phyloP scores from a whole-genome alignment of 2,113 vertebrate genomes.

The Sinocyclocheilus anshuiensis region DNA sequence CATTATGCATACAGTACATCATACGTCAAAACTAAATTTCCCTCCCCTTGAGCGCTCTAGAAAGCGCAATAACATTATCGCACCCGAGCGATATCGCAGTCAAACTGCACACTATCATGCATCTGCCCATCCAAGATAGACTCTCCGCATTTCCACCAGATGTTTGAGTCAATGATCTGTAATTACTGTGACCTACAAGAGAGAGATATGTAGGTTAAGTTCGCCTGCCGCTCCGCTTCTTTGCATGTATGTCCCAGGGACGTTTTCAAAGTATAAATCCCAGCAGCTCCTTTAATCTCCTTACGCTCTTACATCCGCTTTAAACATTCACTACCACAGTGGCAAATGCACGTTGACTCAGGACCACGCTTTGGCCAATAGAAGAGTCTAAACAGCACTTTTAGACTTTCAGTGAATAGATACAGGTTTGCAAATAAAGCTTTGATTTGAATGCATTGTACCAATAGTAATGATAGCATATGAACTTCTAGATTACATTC shows the following conservation, averaged over 20 bases:
- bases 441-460: not conserved
- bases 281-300: conserved; percentile 81
- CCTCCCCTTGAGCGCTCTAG: conserved; percentile 62
- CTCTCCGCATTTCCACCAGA: conserved; percentile 53
- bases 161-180: conserved; percentile 61
- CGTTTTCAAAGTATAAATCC: conserved; percentile 77
- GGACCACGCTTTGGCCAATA: not conserved
- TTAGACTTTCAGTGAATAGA: not conserved
- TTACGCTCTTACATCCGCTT: conserved; percentile 81
- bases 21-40: conserved; percentile 68
- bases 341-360: conserved; percentile 56
- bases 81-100: not conserved
- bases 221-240: conserved; percentile 59
- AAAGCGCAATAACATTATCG: conserved; percentile 42
- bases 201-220: conserved; percentile 73
- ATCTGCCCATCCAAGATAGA: not conserved
- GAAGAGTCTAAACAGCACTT: not conserved
- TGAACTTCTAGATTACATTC: not conserved
- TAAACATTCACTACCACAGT: conserved; percentile 73
- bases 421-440: not conserved
- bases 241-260: conserved; percentile 67
- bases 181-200: conserved; percentile 70
- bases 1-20: conserved; percentile 72
- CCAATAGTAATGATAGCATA: not conserved
- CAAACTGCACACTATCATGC: not conserved